A percentile compares a stretch with the other conserved stretches of the same genome.
These are phyloP conservation scores for Heliconius hermathena DNA, from an alignment of 1,140 invertebrate species.

Conservation along the genomic window DNA sequence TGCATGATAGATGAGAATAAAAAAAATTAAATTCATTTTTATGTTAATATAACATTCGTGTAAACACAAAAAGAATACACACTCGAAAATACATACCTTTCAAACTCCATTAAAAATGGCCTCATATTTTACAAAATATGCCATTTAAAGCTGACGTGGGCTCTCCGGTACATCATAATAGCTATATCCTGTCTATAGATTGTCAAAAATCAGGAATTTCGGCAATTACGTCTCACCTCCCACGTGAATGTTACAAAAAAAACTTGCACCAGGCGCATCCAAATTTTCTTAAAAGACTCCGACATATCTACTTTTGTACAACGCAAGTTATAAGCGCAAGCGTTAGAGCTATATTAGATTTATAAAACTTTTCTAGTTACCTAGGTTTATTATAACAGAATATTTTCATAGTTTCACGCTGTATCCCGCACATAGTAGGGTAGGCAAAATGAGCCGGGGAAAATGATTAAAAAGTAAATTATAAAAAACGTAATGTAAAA, in stretches of 20 bases:
- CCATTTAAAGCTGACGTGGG: conserved; percentile 38
- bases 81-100: conserved; percentile 16
- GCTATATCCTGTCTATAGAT: conserved; percentile 80
- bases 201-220: conserved; percentile 81
- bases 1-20: too few relatives aligned
- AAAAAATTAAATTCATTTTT: too few relatives aligned
- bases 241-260: conserved; percentile 72
- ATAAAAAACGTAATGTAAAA: too few relatives aligned
- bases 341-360: not conserved
- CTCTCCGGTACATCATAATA: conserved; percentile 73
- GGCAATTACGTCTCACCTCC: conserved; percentile 78
- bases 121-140: conserved; percentile 51
- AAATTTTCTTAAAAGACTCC: conserved; percentile 73
- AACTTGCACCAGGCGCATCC: conserved; percentile 72
- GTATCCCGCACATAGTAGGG: too few relatives aligned
- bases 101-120: conserved; percentile 32
- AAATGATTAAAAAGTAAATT: too few relatives aligned
- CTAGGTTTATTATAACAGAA: too few relatives aligned
- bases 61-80: not conserved
- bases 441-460: too few relatives aligned
- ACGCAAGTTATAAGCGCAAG: conserved; percentile 39
- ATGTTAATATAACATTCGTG: too few relatives aligned
- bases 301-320: conserved; percentile 52
- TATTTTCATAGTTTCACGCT: too few relatives aligned
- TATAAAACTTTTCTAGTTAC: too few relatives aligned